These are phyloP conservation scores for Microplitis demolitor DNA, from an alignment of 1,140 invertebrate genomes.

Conservation along the genomic window DNA sequence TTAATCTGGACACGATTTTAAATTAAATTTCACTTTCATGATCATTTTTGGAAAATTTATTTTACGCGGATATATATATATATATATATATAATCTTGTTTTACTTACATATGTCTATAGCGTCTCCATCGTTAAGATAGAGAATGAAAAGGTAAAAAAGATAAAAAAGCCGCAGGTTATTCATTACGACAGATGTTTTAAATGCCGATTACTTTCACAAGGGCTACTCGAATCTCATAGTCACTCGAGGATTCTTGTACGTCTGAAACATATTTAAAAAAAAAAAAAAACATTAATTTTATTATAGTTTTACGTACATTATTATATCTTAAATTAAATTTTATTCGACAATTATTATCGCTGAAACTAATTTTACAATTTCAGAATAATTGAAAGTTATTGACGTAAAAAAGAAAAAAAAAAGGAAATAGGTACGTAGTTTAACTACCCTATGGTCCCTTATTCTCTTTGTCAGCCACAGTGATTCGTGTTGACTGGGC, in stretches of 20 bases:
- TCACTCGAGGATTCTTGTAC: background rate
- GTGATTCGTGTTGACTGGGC: constrained; percentile 11
- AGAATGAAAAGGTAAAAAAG: constrained; percentile 53
- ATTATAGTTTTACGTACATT: background rate
- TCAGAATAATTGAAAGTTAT: too few relatives aligned
- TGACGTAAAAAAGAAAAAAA: too few relatives aligned
- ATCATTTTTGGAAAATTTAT: too few relatives aligned
- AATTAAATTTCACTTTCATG: too few relatives aligned
- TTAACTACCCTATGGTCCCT: too few relatives aligned
- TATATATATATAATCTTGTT: background rate
- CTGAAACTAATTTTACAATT: too few relatives aligned
- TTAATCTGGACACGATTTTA: too few relatives aligned
- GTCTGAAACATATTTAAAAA: constrained; percentile 2
- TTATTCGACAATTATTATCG: too few relatives aligned
- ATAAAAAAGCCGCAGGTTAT: constrained; percentile 51
- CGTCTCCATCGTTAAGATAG: constrained; percentile 45
- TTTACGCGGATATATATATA: background rate
- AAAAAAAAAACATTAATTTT: background rate
- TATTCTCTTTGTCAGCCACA: background rate
- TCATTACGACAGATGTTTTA: constrained; percentile 40
- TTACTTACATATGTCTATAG: constrained; percentile 61
- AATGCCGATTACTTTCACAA: background rate
- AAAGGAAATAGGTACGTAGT: too few relatives aligned
- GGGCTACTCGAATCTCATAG: constrained; percentile 8
- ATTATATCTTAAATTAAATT: too few relatives aligned